Base-by-base conservation (phyloP, 2,797 vertebrate species). In the Mus spretus region DNA sequence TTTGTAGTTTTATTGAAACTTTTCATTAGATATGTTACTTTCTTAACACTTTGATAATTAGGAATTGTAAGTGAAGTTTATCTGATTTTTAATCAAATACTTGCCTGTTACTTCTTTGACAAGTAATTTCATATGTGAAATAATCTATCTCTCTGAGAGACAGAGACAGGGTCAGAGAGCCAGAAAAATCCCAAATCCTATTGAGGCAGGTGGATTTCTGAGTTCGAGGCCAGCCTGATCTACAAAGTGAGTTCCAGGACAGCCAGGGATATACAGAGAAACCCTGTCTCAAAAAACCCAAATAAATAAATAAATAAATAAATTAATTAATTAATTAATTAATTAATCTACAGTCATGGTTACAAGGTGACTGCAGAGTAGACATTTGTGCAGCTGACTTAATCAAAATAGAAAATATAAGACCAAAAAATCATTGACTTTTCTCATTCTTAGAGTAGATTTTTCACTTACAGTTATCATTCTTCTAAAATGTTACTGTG, bases 401-500 rank as follows among this genome's bases (percentile, higher is more conserved):
- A 74, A 96, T 75, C 26, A 93, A 3, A 89, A 31, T 82, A 88
- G 75, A 95, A 74, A 95, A 95, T 77, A 75, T 55, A 82, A 47
- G 47, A n/a, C 72, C 91, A 84, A 47, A 47, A 65, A 72, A 57
- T 44, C 65, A 67, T 53, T 67, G 61, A 92, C 82, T 28, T 95
- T 95, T 74, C 57, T 91, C 28, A 22, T 88, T 88, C 26, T 82
- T 93, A 3, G 13, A 1, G 80, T 70, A 92, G 65, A n/a, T 47
- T 75, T 89, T 94, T 92, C 72, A 87, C 75, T 90, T 93, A 95
- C 92, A 40, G 82, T 90, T 94, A 89, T 94, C 55, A 15, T 93
- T 97, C 96, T 95, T 89, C 96, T 97, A 80, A 94, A 94, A 92
- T 67, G 90, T 74, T 90, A 75, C 91, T 95, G 91, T 80, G 44